Evolutionary conservation across 1,140 invertebrate species (phyloP), one percentile per base, ranked within the genome.

Genomic region (Euglossa dilemma): DNA sequence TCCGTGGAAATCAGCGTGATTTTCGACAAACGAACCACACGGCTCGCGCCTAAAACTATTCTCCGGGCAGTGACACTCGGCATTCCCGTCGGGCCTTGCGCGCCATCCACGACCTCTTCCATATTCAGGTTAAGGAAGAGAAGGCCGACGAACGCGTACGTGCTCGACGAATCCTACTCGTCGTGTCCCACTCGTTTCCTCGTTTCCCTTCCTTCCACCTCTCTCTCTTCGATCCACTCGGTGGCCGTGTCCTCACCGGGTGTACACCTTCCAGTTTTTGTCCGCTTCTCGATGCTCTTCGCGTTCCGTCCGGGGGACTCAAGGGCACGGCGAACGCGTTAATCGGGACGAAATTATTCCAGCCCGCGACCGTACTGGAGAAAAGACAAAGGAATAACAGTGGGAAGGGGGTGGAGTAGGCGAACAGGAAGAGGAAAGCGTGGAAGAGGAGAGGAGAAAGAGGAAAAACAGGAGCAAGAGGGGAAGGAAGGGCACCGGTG

Each of bases 321-420:
- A 70, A 87, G 75, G 57, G 72, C 59, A 54, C n/a, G 43, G n/a
- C 45, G 25, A 14, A 71, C 57, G 80, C 47, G 78, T 82, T 88
- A 88, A 87, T 89, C 75, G 84, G 71, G 43, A 74, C 80, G 70
- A 80, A 86, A 89, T 86, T 88, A 89, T 89, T 84, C 63, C 81
- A 61, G 18, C 50, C 18, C 45, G 7, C 25, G 14, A 7, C 43
- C 36, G 36, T 1, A 6, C 45, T 5, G 20, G 9, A 56, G n/a
- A 23, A 12, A 67, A 45, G 63, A 43, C n/a, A 20, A n/a, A 18
- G 28, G 45, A 14, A 6, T 11, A n/a, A 0, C 7, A n/a, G 0
- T 23, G 4, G 16, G 61, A 36, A 20, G 18, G 8, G 36, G 18
- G n/a, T n/a, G n/a, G 5, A 6, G 5, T 11, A 36, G 8, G n/a